Conservation (phyloP, 2,797 vertebrate species). For the Onychomys leucogaster region DNA sequence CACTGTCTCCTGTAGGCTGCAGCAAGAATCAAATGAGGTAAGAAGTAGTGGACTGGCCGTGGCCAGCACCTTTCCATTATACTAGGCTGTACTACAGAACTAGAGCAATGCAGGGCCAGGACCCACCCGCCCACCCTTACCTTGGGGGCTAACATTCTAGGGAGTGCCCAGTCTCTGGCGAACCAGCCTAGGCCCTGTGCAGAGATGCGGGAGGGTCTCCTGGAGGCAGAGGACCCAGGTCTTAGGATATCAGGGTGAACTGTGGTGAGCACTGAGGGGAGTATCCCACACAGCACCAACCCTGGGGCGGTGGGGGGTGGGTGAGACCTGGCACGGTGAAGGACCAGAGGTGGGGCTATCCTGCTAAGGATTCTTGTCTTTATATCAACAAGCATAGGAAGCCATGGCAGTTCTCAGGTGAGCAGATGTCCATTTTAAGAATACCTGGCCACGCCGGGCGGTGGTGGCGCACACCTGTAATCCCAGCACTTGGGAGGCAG, state of each 20-base stretch:
- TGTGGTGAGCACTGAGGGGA: neutral
- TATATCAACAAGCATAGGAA: neutral
- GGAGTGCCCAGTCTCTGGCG: neutral
- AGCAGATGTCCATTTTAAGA: neutral
- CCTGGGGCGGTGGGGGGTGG: accelerated
- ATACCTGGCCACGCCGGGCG: neutral
- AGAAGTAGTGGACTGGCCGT: accelerated
- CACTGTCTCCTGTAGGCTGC: neutral
- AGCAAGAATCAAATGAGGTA: neutral
- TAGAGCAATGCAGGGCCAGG: neutral
- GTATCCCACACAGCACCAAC: neutral
- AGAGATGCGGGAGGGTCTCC: neutral
- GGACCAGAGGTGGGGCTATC: neutral
- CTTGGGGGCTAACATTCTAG: neutral
- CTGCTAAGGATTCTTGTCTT: neutral
- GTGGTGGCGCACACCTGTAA: too few species aligned
- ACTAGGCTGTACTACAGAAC: neutral
- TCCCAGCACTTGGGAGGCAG: too few species aligned
- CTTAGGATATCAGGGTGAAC: neutral
- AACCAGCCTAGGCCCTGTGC: neutral
- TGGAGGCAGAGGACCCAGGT: neutral
- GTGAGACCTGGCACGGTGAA: neutral
- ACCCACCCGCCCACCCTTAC: neutral
- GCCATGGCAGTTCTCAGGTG: neutral
- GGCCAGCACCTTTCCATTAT: neutral